phyloP scores from a whole-genome alignment of 2,797 vertebrate species.

The Acropternis orthonyx region DNA sequence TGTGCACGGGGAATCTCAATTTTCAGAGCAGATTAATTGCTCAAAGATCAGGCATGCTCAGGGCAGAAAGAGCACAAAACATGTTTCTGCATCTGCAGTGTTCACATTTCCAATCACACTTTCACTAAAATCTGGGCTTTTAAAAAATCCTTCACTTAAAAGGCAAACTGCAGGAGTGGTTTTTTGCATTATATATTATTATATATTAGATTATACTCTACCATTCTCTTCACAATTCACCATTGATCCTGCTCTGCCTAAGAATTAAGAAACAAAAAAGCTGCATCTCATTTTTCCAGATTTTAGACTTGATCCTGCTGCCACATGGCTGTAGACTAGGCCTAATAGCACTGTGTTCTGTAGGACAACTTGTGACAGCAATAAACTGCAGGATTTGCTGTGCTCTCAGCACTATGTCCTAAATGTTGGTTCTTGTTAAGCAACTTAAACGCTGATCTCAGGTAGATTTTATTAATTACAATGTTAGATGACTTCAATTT shows the following conservation, averaged over 20 bases:
- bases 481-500: not conserved
- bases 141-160: not conserved
- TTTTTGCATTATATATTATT: too few species aligned
- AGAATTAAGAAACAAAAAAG: not conserved
- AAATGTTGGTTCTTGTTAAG: not conserved
- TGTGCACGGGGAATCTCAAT: constrained; percentile 38
- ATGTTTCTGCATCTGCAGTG: not conserved
- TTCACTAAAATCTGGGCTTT: not conserved
- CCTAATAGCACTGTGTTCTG: not conserved
- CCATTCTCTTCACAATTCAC: not conserved
- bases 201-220: not conserved
- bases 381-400: not conserved
- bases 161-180: not conserved
- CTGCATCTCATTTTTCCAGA: not conserved
- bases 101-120: not conserved
- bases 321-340: not conserved
- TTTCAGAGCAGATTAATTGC: constrained; percentile 55
- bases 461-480: not conserved
- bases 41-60: constrained; percentile 5
- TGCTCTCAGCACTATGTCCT: not conserved
- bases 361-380: not conserved
- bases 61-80: constrained; percentile 17
- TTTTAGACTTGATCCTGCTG: not conserved
- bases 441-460: not conserved
- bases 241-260: not conserved